phyloP scores from a whole-genome alignment of 2,113 vertebrate species.

The Galeopterus variegatus region DNA sequence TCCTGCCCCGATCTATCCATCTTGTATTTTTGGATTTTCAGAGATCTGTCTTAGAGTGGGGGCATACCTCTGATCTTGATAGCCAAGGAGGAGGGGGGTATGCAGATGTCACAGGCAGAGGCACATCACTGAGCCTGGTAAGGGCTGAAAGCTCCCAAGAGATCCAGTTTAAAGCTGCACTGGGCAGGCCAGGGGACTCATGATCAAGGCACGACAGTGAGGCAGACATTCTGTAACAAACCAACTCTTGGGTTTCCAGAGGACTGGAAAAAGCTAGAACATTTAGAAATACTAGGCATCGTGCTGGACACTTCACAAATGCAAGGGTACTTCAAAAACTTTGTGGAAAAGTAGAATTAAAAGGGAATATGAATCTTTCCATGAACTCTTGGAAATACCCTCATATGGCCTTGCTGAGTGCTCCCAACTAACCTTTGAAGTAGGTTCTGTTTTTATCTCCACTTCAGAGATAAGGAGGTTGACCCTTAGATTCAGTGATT shows the following conservation, averaged over 20 bases:
- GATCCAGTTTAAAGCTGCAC: neutral
- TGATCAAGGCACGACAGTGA: neutral
- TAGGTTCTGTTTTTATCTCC: constrained; percentile 22
- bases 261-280: neutral
- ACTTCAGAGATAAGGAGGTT: constrained; percentile 35
- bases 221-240: neutral
- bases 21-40: constrained; percentile 9
- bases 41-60: neutral
- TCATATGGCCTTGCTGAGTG: neutral
- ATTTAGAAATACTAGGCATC: neutral
- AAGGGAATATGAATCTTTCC: no score
- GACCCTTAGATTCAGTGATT: neutral
- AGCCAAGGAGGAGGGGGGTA: neutral
- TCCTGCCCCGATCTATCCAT: neutral
- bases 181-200: neutral
- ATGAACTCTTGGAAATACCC: no score
- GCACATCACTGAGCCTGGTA: neutral
- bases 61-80: neutral
- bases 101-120: neutral
- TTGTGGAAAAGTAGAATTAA: no score
- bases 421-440: constrained; percentile 12
- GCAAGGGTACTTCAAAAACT: no score
- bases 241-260: neutral
- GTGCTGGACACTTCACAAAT: neutral
- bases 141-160: neutral